phyloP scores from a whole-genome alignment of 2,797 vertebrate genomes.

The Parambassis ranga region DNA sequence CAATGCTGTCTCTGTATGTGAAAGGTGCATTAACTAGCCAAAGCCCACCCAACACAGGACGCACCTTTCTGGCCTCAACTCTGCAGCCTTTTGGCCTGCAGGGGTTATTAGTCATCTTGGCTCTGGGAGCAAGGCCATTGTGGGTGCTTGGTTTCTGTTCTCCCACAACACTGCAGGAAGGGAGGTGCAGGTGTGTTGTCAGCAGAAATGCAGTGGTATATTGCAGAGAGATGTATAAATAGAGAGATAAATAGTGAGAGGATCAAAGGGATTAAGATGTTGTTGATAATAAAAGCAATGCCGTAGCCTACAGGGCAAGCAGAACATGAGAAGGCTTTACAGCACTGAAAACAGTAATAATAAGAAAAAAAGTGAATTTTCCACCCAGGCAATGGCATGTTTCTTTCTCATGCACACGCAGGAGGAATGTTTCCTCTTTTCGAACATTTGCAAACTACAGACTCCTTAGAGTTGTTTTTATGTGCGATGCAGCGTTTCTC shows the following conservation, averaged over 20 bases:
- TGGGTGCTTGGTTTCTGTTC: conserved; percentile 52
- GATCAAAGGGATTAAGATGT: conserved; percentile 62
- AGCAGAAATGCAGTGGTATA: conserved; percentile 57
- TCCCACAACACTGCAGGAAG: conserved; percentile 41
- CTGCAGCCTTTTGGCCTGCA: conserved; percentile 37
- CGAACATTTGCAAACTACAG: conserved; percentile 16
- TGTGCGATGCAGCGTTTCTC: too few relatives aligned
- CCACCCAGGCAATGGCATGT: too few relatives aligned
- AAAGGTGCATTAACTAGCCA: conserved; percentile 1
- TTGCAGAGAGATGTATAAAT: conserved; percentile 59
- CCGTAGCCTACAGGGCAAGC: not conserved
- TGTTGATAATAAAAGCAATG: conserved; percentile 50
- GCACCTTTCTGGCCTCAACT: conserved; percentile 51
- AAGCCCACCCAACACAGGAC: conserved; percentile 24
- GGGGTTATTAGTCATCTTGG: conserved; percentile 65
- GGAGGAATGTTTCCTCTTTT: conserved; percentile 1
- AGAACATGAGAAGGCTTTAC: not conserved
- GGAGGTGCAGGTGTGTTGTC: conserved; percentile 54
- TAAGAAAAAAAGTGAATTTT: not conserved
- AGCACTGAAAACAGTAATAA: conserved; percentile 2
- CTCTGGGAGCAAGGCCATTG: conserved; percentile 48
- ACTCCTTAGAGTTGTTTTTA: too few relatives aligned
- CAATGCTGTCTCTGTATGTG: not conserved
- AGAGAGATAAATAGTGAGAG: conserved; percentile 52
- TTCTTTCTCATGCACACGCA: too few relatives aligned